Base-by-base conservation (phyloP, 2,888 invertebrate species). In the Tholera decimalis region DNA sequence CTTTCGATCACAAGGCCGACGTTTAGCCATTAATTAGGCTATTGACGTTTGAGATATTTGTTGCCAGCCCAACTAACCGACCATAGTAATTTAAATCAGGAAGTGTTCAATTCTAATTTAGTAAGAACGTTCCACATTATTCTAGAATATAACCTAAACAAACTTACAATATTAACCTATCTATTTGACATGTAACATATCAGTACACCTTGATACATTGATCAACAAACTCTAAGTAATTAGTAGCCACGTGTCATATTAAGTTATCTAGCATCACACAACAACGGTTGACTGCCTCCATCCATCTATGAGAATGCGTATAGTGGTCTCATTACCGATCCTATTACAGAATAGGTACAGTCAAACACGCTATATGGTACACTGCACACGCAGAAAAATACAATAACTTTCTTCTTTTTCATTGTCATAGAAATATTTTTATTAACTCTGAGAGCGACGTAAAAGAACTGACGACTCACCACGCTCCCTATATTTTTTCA, bases 241-340 rank as follows among this genome's bases (percentile, higher is more conserved):
- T 59, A 63, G 59, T 61, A 64, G 56, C 33, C 71, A 57, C 63
- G 59, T 64, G 65, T 58, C 47, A 39, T 41, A 71, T 73, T 58
- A 76, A 76, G 75, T 76, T 74, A 78, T 84, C 82, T 66, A 44
- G 28, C 64, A 77, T 70, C 65, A 41, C 63, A 72, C 85, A 87
- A 87, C 80, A 85, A 82, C 84, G 84, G 68, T 80, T 86, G 83
- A 84, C 80, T 87, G 87, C 85, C 77, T 87, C 79, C 89, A 87
- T 91, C 88, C 83, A 87, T 91, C 89, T 88, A 80, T 86, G 85
- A 87, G 87, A 91, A 86, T 87, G 82, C 87, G 84, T 88, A 88
- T 88, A 88, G 82, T 82, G 75, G 26, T 69, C 71, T 73, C 71
- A 81, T 76, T 77, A 73, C 65, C 77, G 79, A 86, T 88, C 85